Evolutionary conservation across 2,113 vertebrate species (phyloP).

Genomic region (Tiliqua scincoides): DNA sequence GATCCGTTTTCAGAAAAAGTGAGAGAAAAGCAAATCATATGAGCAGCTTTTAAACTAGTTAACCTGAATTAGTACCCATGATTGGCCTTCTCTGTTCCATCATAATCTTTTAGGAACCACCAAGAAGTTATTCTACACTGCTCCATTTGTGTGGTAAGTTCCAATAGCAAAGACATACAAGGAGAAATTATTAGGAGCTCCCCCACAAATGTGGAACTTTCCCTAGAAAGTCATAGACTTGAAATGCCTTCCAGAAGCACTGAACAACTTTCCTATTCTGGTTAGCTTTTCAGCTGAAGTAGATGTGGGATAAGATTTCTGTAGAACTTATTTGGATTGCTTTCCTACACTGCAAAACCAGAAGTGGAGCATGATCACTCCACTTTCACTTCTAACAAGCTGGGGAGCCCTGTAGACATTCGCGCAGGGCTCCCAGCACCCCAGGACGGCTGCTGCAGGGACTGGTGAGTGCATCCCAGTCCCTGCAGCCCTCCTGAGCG

Average conservation of each 20-base stretch:
- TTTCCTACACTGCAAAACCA: too few relatives aligned
- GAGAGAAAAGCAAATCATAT: neutral
- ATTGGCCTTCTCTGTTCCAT: neutral
- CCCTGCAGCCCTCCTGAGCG: too few relatives aligned
- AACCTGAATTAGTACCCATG: neutral
- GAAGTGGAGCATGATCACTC: too few relatives aligned
- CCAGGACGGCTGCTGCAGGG: too few relatives aligned
- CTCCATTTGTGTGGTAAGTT: neutral
- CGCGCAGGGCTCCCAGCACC: too few relatives aligned
- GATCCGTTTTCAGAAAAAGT: neutral
- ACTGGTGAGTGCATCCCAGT: too few relatives aligned
- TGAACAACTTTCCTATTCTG: neutral
- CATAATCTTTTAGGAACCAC: neutral
- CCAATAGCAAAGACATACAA: neutral
- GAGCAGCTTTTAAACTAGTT: neutral
- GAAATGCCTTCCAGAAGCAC: neutral
- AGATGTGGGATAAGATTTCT: neutral
- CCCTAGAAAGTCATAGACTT: neutral
- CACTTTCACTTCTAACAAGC: too few relatives aligned
- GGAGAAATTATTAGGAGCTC: neutral
- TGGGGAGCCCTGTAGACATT: too few relatives aligned
- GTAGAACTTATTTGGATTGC: too few relatives aligned
- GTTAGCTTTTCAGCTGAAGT: neutral
- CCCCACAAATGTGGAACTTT: neutral
- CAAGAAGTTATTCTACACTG: too few relatives aligned